phyloP scores from a whole-genome alignment of 2,113 vertebrate species.

The Aldabrachelys gigantea region DNA sequence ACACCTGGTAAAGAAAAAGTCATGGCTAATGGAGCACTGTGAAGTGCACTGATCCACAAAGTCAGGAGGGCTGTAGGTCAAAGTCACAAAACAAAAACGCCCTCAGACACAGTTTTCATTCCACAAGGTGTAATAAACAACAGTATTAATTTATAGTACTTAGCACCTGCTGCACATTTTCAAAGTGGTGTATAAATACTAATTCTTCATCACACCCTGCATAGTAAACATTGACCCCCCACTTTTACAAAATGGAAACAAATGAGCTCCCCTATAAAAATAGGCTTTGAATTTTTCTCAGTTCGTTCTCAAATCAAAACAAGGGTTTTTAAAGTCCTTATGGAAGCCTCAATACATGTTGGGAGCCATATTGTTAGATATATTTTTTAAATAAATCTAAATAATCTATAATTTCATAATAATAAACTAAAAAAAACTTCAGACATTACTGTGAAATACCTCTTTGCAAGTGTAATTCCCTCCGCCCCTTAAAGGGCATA shows the following conservation, averaged over 20 bases:
- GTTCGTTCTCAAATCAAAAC: neutral
- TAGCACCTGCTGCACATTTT: neutral
- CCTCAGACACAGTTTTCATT: neutral
- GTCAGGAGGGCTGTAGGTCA: neutral
- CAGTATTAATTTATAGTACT: neutral
- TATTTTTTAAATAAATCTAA: neutral
- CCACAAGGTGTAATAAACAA: neutral
- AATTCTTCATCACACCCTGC: neutral
- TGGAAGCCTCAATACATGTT: neutral
- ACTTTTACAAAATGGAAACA: neutral
- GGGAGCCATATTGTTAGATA: neutral
- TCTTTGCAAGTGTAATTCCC: neutral
- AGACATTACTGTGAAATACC: neutral
- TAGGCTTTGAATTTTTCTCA: neutral
- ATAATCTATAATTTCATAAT: constrained; percentile 20
- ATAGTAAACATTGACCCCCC: neutral
- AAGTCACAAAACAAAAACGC: neutral
- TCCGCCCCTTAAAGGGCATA: neutral
- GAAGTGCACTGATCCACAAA: neutral
- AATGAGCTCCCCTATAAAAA: neutral
- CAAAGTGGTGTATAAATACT: neutral
- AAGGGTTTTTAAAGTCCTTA: neutral
- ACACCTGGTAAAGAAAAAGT: neutral
- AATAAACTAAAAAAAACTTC: neutral
- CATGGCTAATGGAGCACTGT: neutral